Percentiles rank a stretch among this genome's conserved stretches.
phyloP scores from a whole-genome alignment of 2,888 invertebrate species.

The Fragum sueziense region DNA sequence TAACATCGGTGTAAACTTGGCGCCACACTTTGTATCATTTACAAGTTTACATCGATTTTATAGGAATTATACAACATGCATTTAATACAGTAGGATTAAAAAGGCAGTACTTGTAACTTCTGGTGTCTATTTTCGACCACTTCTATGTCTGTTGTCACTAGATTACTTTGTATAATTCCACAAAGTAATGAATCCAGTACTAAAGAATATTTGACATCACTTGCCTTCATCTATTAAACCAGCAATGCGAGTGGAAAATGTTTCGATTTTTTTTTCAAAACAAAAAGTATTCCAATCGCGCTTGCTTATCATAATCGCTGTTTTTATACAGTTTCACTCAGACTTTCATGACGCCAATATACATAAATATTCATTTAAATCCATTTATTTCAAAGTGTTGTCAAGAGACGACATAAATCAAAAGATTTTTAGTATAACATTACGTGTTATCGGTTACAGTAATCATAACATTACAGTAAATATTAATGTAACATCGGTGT shows the following conservation, averaged over 20 bases:
- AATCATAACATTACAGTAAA: conserved; percentile 30
- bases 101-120: neutral
- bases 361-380: neutral
- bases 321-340: too few relatives aligned
- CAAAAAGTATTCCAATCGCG: too few relatives aligned
- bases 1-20: conserved; percentile 28
- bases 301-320: too few relatives aligned
- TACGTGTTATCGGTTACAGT: neutral
- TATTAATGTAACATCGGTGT: conserved; percentile 31
- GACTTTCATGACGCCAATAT: too few relatives aligned
- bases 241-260: too few relatives aligned
- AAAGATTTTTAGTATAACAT: conserved; percentile 9
- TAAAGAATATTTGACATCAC: too few relatives aligned
- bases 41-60: neutral
- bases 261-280: too few relatives aligned
- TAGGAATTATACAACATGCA: neutral
- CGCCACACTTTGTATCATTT: conserved; percentile 27
- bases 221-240: too few relatives aligned
- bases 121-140: too few relatives aligned
- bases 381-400: neutral
- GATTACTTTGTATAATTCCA: too few relatives aligned
- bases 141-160: too few relatives aligned
- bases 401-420: conserved; percentile 12
- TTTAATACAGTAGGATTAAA: conserved; percentile 9
- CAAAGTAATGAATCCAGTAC: too few relatives aligned